Base-by-base conservation (phyloP, 2,888 invertebrate genomes). In the Netelia virgata region DNA sequence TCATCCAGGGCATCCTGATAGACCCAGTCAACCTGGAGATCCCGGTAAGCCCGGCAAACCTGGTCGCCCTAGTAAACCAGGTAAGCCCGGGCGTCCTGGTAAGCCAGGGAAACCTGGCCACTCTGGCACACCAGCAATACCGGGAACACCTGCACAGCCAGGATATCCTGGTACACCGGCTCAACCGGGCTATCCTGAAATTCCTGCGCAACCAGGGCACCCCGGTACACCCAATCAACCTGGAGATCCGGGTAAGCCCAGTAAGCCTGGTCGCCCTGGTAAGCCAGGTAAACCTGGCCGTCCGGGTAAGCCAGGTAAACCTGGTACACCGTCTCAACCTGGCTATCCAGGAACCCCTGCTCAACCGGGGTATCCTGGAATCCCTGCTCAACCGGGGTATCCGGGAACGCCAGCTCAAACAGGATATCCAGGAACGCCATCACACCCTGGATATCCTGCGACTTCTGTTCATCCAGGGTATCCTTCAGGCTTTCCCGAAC, bases 371-470 rank as follows among this genome's bases (percentile, higher is more conserved):
- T 72, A 87, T 41, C 88, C 80, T 0, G 84, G 81, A 18, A 70
- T 90, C 68, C 89, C 88, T 28, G 93, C 93, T 20, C 88, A 89
- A n/a, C 92, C 91, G 81, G 93, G 93, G 76, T 90, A 91, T 36
- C 88, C 69, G 1, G 87, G 84, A 43, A 76, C 73, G 9, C 86
- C 88, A 66, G 77, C 78, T 43, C 63, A 83, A 23, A 82, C 89
- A 20, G 91, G 89, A 50, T 73, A 74, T 53, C 90, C 90, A 73
- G 89, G 85, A 20, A 79, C 79, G 9, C 87, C 89, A 23, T 93
- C 93, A 23, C 88, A 88, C 11, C 92, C 91, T 82, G 94, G 93
- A 77, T 90, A 91, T 36, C 88, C 91, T 55, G 93, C 93, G 66
- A 87, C 86, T 16, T 86, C 88, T 28, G 79, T 77, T 11, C 59